Evolutionary conservation across 2,113 vertebrate species (phyloP).

Genomic region (Irena cyanogastra): DNA sequence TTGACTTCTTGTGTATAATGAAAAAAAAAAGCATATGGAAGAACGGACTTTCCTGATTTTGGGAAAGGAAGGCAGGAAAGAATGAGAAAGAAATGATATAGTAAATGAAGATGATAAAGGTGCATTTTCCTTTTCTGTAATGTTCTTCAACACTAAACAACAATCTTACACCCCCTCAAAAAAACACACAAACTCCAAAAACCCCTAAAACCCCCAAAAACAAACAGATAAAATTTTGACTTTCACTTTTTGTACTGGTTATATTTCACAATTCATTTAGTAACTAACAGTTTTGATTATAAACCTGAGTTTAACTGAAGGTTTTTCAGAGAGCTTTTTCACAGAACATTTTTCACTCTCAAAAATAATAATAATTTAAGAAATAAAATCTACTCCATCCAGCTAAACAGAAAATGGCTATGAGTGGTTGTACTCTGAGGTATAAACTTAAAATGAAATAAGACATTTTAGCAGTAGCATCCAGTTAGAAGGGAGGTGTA

Average conservation of each 20-base stretch:
- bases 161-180: background rate
- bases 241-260: background rate
- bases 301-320: background rate
- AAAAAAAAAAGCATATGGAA: background rate
- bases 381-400: background rate
- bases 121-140: background rate
- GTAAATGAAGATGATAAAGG: background rate
- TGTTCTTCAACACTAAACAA: background rate
- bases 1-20: background rate
- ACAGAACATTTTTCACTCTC: background rate
- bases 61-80: background rate
- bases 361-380: background rate
- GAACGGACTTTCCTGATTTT: background rate
- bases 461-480: background rate
- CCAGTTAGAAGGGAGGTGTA: background rate
- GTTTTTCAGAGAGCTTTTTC: background rate
- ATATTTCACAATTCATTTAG: background rate
- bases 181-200: background rate
- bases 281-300: background rate
- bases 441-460: background rate
- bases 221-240: background rate
- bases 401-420: background rate
- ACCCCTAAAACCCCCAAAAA: rapidly evolving
- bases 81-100: background rate
- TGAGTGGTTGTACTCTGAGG: background rate